Percentiles rank a stretch among this genome's conserved stretches.
These are phyloP conservation scores for Scalopus aquaticus DNA, from an alignment of 2,113 vertebrate genomes.

Conservation along the genomic window DNA sequence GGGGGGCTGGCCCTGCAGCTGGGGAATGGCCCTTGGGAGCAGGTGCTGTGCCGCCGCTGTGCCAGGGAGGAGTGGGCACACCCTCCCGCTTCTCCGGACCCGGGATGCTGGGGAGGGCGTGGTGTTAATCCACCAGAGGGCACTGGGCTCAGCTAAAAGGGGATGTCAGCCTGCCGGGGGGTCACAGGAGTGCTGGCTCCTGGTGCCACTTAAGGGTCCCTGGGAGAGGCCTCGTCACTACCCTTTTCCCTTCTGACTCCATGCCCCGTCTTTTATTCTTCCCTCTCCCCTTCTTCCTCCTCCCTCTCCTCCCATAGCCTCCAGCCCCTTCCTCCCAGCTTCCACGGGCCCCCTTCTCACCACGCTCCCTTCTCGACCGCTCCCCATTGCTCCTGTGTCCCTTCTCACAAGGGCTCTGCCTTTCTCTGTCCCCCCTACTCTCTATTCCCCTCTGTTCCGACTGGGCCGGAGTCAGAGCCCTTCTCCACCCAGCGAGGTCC, in stretches of 20 bases:
- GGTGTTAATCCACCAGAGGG: background rate
- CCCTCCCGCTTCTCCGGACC: background rate
- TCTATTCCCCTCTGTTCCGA: background rate
- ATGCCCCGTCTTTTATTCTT: too few relatives aligned
- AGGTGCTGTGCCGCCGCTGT: background rate
- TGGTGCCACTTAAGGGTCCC: background rate
- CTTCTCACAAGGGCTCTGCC: background rate
- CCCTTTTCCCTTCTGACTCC: background rate
- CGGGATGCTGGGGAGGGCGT: background rate
- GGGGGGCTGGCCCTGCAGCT: background rate
- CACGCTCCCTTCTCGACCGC: background rate
- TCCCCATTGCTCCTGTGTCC: too few relatives aligned
- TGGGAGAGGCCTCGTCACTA: background rate
- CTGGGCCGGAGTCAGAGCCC: background rate
- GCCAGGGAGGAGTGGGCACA: background rate
- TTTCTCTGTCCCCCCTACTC: background rate
- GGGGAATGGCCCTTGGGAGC: background rate
- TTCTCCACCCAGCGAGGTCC: background rate
- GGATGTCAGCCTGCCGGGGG: too few relatives aligned
- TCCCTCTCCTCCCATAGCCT: rapidly evolving
- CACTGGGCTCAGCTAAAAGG: background rate
- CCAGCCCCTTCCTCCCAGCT: background rate
- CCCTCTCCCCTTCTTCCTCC: background rate
- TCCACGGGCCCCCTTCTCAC: background rate
- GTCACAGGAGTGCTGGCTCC: background rate